A percentile compares a stretch with the other conserved stretches of the same genome.
Conservation (phyloP, 2,797 vertebrate genomes). For the Pseudochirops corinnae region DNA sequence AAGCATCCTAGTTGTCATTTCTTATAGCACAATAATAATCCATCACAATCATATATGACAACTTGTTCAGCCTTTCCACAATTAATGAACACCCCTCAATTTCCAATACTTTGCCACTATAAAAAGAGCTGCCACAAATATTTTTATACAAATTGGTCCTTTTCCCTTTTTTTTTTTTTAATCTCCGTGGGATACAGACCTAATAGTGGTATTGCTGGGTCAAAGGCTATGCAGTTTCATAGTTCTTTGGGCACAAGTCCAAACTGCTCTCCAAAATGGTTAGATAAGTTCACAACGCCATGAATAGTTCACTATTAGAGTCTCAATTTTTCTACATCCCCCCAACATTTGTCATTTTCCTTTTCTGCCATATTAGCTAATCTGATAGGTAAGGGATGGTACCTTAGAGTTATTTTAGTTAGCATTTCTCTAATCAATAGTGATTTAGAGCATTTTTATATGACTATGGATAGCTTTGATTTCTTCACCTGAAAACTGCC, state of each 20-base stretch:
- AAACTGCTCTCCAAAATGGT: neutral
- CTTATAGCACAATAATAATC: neutral
- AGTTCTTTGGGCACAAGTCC: neutral
- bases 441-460: neutral
- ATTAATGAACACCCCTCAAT: neutral
- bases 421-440: neutral
- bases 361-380: neutral
- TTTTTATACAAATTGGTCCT: neutral
- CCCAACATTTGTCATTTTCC: neutral
- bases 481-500: neutral
- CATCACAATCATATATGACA: neutral
- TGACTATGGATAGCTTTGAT: neutral
- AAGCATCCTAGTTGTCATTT: neutral
- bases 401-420: neutral
- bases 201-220: neutral
- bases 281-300: neutral
- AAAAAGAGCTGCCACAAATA: neutral
- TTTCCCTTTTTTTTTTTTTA: neutral
- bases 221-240: neutral
- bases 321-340: neutral
- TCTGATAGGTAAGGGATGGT: neutral
- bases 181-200: neutral
- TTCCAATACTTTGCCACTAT: neutral
- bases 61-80: neutral
- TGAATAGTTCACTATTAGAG: neutral